Percentiles rank a stretch among this genome's conserved stretches.
phyloP scores from a whole-genome alignment of 2,797 vertebrate species.

The Ptychadena robeensis region DNA sequence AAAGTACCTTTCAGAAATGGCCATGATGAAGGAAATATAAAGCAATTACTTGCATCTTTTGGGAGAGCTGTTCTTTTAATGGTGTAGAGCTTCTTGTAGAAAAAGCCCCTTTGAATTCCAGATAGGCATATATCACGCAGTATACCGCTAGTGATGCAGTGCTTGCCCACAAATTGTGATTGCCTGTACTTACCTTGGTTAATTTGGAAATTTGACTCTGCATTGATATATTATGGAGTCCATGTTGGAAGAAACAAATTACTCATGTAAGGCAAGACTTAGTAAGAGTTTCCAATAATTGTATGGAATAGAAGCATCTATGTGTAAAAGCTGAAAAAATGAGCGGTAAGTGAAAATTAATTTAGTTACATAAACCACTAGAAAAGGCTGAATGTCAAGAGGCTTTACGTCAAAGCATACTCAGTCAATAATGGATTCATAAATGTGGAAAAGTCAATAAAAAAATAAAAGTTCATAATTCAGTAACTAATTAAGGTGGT shows the following conservation, averaged over 20 bases:
- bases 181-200: background rate
- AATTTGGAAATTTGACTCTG: conserved; percentile 2
- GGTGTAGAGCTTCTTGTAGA: background rate
- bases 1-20: background rate
- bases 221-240: conserved; percentile 5
- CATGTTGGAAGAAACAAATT: background rate
- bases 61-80: background rate
- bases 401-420: background rate
- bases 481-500: too few species aligned
- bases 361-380: background rate
- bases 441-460: background rate
- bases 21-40: background rate
- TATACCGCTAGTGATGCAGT: background rate
- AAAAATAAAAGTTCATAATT: too few species aligned
- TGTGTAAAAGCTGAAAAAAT: background rate
- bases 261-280: background rate
- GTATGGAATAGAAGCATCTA: background rate
- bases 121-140: background rate
- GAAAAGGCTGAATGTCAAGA: background rate
- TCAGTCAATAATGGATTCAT: background rate
- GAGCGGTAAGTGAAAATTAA: background rate
- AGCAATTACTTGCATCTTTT: background rate
- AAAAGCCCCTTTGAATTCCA: conserved; percentile 14
- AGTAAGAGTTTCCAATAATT: background rate
- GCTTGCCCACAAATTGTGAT: background rate